Evolutionary conservation across 1,140 invertebrate genomes (phyloP), one percentile per base, ranked within the genome.

Genomic region (Drosophila athabasca): DNA sequence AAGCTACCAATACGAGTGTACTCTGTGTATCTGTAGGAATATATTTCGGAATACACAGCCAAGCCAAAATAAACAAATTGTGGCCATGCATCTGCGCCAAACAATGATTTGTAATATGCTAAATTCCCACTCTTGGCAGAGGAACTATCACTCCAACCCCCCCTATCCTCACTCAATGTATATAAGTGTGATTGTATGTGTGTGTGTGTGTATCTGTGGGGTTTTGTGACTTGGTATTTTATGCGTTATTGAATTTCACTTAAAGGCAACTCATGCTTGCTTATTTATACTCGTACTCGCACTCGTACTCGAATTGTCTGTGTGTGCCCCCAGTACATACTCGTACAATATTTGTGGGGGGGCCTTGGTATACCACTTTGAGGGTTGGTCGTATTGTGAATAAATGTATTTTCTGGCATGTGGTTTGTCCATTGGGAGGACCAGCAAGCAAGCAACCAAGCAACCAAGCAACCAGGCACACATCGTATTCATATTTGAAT

Each of bases 201-300:
- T n/a, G 15, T 45, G 15, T 24, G 15, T 24, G 41, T 48, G 24
- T 44, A 15, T n/a, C 9, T 15, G 31, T 6, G 6, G 29, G 65
- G 43, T 67, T 61, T 69, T 76, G 66, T 67, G 83, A 64, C 72
- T 64, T 79, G 61, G 71, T 66, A 79, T 88, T 82, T 87, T 88
- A 88, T 88, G 82, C 83, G 79, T 87, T 88, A 87, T 87, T 88
- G 83, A 87, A 87, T 88, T 88, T 89, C 66, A 87, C 84, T 87
- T 87, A 88, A 83, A 78, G 67, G 60, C 75, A 88, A 83, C 66
- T 68, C 73, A 77, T 57, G 62, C 73, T 54, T 53, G 71, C 64
- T 57, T 67, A 60, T 67, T 76, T 68, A 68, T 51, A 35, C 31
- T 11, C 31, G 2, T 6, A 11, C 4, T 46, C 15, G 7, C 39